Conservation (phyloP, 2,113 vertebrate species). For the Irena cyanogastra region DNA sequence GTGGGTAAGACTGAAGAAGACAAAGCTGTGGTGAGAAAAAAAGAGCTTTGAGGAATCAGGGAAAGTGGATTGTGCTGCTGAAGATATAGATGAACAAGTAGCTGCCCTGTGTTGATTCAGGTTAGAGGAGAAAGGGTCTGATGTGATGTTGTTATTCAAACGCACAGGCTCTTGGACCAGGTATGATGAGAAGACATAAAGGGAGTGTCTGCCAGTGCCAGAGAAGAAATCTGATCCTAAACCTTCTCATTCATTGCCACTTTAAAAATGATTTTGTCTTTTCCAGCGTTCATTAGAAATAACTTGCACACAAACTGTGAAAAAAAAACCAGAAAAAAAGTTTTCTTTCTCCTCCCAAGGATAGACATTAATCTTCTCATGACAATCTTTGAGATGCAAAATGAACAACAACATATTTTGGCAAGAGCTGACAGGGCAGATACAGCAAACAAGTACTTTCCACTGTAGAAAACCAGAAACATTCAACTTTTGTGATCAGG, state of each 20-base stretch:
- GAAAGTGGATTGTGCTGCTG: not conserved
- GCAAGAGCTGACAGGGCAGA: constrained; percentile 19
- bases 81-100: not conserved
- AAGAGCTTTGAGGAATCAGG: not conserved
- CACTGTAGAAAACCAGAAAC: constrained; percentile 38
- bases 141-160: not conserved
- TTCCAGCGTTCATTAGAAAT: not conserved
- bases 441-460: constrained; percentile 27
- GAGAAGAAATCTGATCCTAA: not conserved
- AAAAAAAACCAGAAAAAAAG: not conserved
- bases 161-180: not conserved
- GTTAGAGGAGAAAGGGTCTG: not conserved
- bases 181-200: not conserved
- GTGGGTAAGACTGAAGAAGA: not conserved
- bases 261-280: not conserved
- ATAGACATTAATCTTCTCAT: constrained; percentile 24
- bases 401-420: constrained; percentile 19
- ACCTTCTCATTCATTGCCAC: not conserved
- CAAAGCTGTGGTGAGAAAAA: not conserved
- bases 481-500: constrained; percentile 33
- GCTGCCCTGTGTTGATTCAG: not conserved
- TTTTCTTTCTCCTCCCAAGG: not conserved
- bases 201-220: not conserved
- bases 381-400: constrained; percentile 9
- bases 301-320: not conserved